Evolutionary conservation across 2,113 vertebrate genomes (phyloP).

Genomic region (Lophochroa leadbeateri): DNA sequence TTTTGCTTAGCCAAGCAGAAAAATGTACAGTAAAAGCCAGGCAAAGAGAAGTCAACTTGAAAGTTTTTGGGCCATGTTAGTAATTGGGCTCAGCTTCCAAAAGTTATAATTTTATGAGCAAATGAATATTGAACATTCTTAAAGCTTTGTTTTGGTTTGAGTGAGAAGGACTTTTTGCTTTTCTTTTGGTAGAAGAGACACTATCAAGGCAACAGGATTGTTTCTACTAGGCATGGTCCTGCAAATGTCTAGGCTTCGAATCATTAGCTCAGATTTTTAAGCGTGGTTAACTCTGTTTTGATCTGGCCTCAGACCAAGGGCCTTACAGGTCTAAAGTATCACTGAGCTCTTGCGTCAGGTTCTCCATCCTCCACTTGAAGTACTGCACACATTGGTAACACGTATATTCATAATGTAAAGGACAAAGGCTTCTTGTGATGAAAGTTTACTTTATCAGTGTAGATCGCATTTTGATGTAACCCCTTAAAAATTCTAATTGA

Average conservation of each 20-base stretch:
- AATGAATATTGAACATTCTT: not conserved
- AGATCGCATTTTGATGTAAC: conserved; percentile 67
- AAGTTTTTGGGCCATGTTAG: not conserved
- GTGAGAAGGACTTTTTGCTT: not conserved
- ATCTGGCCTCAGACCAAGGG: conserved; percentile 18
- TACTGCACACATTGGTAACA: not conserved
- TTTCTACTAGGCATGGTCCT: not conserved
- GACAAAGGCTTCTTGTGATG: conserved; percentile 61
- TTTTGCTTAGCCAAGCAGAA: not conserved
- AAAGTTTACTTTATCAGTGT: conserved; percentile 50
- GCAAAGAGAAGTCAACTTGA: not conserved
- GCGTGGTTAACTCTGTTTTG: conserved; percentile 2
- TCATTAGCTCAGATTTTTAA: conserved; percentile 36
- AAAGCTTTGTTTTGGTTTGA: not conserved
- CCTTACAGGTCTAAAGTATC: not conserved
- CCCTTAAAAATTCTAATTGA: conserved; percentile 70
- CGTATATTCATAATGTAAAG: not conserved
- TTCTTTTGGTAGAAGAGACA: not conserved
- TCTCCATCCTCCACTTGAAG: not conserved
- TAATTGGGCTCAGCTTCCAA: not conserved
- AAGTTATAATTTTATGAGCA: not conserved
- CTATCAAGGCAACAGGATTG: not conserved
- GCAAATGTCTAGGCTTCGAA: not conserved
- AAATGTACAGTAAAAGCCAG: not conserved
- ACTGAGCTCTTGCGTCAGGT: not conserved